Evolutionary conservation across 2,113 vertebrate genomes (phyloP), one percentile per base, ranked within the genome.

Genomic region (Polypterus bichir): DNA sequence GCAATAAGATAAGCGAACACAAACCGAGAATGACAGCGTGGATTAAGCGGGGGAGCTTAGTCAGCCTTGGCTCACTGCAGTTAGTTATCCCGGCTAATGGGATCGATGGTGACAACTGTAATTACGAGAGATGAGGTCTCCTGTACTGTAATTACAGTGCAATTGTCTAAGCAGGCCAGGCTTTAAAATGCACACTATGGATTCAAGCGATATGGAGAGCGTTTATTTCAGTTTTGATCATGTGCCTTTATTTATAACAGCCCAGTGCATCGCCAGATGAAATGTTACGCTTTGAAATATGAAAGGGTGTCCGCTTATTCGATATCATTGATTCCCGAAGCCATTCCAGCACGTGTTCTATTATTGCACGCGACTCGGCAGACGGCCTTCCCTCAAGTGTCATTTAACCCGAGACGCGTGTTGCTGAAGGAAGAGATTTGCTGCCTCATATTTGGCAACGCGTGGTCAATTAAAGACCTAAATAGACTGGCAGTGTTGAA

Each of bases 1-100:
- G 51, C 51, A 52, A 52, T 52, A 52, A 52, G 11, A 66, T 9
- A 5, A 67, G 51, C 27, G 46, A 51, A 49, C 47, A 7, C 9
- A 63, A 63, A 74, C 76, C 72, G 70, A 68, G 75, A 72, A 72
- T 54, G 64, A 64, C 71, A 77, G 68, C 71, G 60, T 65, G 70
- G 70, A 73, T 82, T 86, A 70, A 74, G 71, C 64, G 67, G 70
- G 77, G 79, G 81, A 79, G 74, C 76, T 73, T 70, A 77, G 74
- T 74, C 75, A 69, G 66, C 70, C 69, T 67, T 75, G 72, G 69
- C 69, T 78, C 68, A 64, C 70, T 77, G 74, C 66, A 72, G 79
- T 80, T 85, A 75, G 82, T 88, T 89, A 88, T 86, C 80, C 77
- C 74, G 69, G 79, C 81, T 87, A 89, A 87, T 81, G 83, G 86